These are phyloP conservation scores for Dromaius novaehollandiae DNA, from an alignment of 2,113 vertebrate species.

Conservation along the genomic window DNA sequence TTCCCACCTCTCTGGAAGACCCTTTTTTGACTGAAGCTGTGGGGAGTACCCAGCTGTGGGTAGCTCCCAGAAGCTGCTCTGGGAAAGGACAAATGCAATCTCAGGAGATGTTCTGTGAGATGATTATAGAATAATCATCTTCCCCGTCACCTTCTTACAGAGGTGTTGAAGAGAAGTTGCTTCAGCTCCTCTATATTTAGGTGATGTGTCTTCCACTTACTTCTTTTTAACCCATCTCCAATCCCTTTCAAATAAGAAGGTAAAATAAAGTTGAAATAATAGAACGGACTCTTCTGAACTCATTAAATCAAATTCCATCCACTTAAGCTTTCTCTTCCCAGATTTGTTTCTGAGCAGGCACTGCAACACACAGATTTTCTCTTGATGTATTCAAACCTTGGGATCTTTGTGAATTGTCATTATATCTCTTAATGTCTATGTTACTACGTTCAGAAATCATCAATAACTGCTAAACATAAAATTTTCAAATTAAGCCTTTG, in stretches of 20 bases:
- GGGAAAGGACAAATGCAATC: conserved; percentile 17
- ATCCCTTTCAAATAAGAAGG: background rate
- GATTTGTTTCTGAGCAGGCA: background rate
- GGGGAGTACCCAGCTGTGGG: background rate
- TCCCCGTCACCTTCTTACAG: background rate
- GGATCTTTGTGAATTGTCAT: background rate
- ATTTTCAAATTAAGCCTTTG: background rate
- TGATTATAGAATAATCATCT: background rate
- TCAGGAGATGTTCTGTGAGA: background rate
- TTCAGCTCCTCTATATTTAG: background rate
- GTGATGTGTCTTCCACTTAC: background rate
- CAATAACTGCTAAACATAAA: background rate
- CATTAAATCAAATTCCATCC: background rate
- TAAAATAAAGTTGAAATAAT: background rate
- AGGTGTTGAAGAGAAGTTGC: background rate
- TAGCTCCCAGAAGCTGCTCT: background rate
- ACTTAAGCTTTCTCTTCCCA: background rate
- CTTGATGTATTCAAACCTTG: background rate
- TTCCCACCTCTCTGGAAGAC: background rate
- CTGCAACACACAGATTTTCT: background rate
- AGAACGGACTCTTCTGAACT: background rate
- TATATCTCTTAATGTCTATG: background rate
- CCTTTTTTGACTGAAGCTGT: background rate
- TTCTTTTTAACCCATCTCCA: background rate
- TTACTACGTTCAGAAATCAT: background rate